Conservation (phyloP, 2,797 vertebrate species). For the Helicolenus hilgendorfi region DNA sequence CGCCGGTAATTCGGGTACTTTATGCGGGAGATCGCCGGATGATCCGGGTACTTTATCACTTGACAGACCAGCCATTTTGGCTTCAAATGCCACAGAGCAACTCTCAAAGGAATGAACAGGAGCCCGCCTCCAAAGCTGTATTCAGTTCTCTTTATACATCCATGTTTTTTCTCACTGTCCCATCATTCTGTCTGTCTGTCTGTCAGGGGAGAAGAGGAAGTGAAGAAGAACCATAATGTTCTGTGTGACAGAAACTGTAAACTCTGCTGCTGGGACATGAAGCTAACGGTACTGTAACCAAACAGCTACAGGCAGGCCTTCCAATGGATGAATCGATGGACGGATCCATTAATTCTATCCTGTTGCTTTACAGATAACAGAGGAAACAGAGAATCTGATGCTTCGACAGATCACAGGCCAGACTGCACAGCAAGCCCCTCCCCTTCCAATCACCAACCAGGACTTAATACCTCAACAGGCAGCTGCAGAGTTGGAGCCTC, state of each 20-base stretch:
- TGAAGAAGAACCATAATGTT: conserved; percentile 72
- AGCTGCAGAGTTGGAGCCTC: neutral
- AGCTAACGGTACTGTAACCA: conserved; percentile 72
- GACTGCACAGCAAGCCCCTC: neutral
- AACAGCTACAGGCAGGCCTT: neutral
- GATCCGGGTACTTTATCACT: too few species aligned
- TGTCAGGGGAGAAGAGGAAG: conserved; percentile 60
- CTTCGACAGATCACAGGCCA: conserved; percentile 83
- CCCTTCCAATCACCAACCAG: neutral
- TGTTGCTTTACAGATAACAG: conserved; percentile 77
- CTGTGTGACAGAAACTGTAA: conserved; percentile 87
- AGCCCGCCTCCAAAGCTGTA: too few species aligned
- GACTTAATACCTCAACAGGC: neutral
- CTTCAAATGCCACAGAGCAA: too few species aligned
- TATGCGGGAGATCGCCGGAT: too few species aligned
- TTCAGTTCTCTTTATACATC: neutral
- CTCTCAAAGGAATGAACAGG: too few species aligned
- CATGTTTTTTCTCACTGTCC: neutral
- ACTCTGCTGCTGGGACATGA: conserved; percentile 91
- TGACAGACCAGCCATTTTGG: too few species aligned
- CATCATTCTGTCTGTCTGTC: neutral
- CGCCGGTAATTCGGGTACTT: too few species aligned
- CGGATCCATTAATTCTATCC: neutral
- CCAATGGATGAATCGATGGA: neutral
- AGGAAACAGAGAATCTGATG: conserved; percentile 85